Evolutionary conservation across 2,797 vertebrate species (phyloP).

Genomic region (Mormyrops boulengeri): DNA sequence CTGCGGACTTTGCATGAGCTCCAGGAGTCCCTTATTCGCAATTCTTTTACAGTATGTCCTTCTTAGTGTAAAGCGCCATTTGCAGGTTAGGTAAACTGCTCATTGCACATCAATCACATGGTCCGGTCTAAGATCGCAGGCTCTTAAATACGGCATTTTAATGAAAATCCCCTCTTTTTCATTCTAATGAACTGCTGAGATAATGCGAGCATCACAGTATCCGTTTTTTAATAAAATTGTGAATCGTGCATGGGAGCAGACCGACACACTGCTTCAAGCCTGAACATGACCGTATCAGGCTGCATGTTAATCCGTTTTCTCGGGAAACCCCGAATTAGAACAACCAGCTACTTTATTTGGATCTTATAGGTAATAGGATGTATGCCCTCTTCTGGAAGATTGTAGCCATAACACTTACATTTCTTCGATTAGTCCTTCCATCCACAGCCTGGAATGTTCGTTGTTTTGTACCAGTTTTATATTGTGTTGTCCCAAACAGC

Average conservation of each 20-base stretch:
- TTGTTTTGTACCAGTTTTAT: background rate
- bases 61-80: background rate
- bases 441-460: background rate
- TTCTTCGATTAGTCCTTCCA: background rate
- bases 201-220: background rate
- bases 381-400: background rate
- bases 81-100: background rate
- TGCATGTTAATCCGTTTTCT: background rate
- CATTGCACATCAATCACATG: conserved; percentile 5
- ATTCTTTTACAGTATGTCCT: background rate
- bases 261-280: background rate
- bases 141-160: background rate
- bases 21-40: background rate
- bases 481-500: background rate
- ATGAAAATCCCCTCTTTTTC: background rate
- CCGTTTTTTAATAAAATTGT: background rate
- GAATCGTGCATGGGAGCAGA: background rate
- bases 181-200: background rate
- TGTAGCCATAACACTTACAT: background rate
- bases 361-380: background rate
- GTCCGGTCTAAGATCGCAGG: background rate
- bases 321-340: background rate
- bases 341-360: background rate
- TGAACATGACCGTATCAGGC: background rate
- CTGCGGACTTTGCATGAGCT: background rate